phyloP scores from a whole-genome alignment of 1,140 invertebrate genomes.

The Drosophila orosa region DNA sequence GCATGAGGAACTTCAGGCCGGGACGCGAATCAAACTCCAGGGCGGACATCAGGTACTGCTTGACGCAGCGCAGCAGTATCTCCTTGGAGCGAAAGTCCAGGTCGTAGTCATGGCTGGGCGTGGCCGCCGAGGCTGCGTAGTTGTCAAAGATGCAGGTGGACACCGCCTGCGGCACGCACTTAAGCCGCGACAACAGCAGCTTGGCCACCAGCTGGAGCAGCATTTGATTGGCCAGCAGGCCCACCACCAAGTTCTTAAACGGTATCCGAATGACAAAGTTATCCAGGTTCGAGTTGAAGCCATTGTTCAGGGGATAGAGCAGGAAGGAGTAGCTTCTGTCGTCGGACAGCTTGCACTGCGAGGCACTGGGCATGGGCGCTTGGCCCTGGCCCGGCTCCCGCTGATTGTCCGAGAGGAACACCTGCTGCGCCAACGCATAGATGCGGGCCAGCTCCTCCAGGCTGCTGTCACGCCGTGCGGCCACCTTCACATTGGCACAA shows the following conservation, averaged over 20 bases:
- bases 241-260: constrained; percentile 93
- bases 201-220: constrained; percentile 95
- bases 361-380: constrained; percentile 33
- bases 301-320: constrained; percentile 91
- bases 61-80: constrained; percentile 90
- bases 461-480: constrained; percentile 93
- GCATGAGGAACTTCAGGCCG: constrained; percentile 95
- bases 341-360: constrained; percentile 85
- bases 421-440: constrained; percentile 94
- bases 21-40: constrained; percentile 94
- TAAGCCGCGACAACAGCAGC: constrained; percentile 90
- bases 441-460: constrained; percentile 92
- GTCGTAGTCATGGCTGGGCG: constrained; percentile 86
- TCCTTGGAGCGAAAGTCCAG: constrained; percentile 85
- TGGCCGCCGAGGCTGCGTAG: constrained; percentile 83
- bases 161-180: constrained; percentile 79
- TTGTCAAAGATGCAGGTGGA: constrained; percentile 84
- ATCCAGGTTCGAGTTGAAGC: constrained; percentile 90
- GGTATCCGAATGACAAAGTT: constrained; percentile 93
- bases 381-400: constrained; percentile 64
- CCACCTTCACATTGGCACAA: constrained; percentile 95
- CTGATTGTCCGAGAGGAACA: constrained; percentile 87
- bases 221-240: constrained; percentile 95
- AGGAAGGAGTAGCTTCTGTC: constrained; percentile 95
- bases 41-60: constrained; percentile 91